Conservation (phyloP, 2,888 invertebrate species). For the Spicauda simplicius region DNA sequence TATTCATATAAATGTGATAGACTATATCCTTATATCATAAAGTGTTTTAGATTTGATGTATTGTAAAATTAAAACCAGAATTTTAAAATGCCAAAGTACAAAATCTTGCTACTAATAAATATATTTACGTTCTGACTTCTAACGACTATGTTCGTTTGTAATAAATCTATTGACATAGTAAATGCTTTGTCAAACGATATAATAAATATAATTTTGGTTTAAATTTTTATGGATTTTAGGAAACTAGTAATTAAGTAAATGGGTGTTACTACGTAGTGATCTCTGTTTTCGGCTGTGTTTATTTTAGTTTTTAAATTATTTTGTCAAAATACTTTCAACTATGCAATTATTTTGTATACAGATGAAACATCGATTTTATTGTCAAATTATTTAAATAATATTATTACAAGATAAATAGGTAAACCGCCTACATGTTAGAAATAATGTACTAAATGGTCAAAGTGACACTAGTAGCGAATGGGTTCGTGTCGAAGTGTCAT, state of each 20-base stretch:
- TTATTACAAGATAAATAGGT: background rate
- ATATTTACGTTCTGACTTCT: background rate
- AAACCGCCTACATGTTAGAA: background rate
- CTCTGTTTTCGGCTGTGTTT: slow-evolving; percentile 78
- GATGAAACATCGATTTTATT: background rate
- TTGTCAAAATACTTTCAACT: background rate
- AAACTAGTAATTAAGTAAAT: slow-evolving; percentile 43
- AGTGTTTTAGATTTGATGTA: slow-evolving; percentile 29
- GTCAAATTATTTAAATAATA: background rate
- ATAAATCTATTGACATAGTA: background rate
- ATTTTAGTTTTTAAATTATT: slow-evolving; percentile 49
- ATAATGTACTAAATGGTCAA: background rate
- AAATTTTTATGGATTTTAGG: slow-evolving; percentile 16
- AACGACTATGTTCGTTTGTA: too few relatives aligned
- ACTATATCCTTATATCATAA: slow-evolving; percentile 39
- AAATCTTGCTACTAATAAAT: slow-evolving; percentile 5
- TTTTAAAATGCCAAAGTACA: slow-evolving; percentile 31
- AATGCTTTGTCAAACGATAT: background rate
- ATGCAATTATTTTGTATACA: background rate
- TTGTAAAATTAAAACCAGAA: slow-evolving; percentile 11
- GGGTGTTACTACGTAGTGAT: slow-evolving; percentile 54
- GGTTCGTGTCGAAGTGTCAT: background rate
- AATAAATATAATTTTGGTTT: background rate
- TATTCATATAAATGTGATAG: slow-evolving; percentile 53
- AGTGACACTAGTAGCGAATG: slow-evolving; percentile 6